These are phyloP conservation scores for Tolmerus cingulatus DNA, from an alignment of 2,888 invertebrate species.

Conservation along the genomic window DNA sequence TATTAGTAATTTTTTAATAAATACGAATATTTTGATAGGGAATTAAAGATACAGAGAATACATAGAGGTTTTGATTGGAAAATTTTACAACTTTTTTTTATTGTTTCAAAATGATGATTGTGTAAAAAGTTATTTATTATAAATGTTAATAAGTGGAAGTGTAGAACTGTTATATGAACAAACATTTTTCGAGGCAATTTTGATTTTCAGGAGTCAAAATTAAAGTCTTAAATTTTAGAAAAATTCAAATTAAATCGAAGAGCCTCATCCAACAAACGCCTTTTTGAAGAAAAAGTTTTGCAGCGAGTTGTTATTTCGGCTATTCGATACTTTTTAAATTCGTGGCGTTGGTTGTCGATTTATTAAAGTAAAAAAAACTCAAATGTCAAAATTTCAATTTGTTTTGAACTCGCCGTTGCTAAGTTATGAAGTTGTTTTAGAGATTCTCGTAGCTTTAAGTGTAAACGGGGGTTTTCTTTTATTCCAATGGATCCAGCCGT, in stretches of 20 bases:
- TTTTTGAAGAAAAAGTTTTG: not conserved
- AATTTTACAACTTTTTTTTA: no score
- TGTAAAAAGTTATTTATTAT: no score
- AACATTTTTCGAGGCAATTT: no score
- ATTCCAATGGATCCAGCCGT: not conserved
- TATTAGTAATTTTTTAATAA: no score
- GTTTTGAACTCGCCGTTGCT: not conserved
- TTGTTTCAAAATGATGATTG: no score
- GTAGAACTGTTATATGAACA: no score
- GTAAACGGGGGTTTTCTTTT: not conserved
- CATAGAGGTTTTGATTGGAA: no score
- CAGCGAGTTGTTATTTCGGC: not conserved
- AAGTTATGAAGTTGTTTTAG: not conserved
- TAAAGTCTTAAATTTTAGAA: no score
- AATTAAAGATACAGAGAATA: no score
- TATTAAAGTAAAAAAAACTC: not conserved
- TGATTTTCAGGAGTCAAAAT: no score
- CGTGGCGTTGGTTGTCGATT: not conserved
- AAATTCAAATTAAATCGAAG: not conserved
- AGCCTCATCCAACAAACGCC: not conserved
- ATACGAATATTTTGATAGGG: no score
- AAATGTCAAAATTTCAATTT: not conserved
- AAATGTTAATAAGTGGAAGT: no score
- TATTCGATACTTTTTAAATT: not conserved
- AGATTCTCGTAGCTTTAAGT: not conserved